A percentile compares a stretch with the other conserved stretches of the same genome.
Conservation (phyloP, 2,797 vertebrate genomes). For the Siniperca undulata region DNA sequence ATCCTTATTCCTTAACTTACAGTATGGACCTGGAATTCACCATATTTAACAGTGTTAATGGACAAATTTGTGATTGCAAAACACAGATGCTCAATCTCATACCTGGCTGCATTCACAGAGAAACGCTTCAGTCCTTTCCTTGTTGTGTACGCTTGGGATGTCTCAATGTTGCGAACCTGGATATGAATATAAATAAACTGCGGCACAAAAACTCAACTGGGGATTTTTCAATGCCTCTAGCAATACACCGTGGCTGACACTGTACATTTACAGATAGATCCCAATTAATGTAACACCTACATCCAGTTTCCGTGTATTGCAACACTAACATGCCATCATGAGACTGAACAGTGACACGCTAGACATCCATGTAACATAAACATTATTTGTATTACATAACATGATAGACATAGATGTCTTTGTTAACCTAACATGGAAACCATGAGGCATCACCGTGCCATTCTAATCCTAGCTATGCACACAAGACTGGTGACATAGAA, state of each 20-base stretch:
- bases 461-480: constrained; percentile 1
- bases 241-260: constrained; percentile 17
- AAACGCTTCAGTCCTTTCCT: constrained; percentile 30
- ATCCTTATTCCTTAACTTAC: background rate
- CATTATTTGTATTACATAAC: constrained; percentile 44
- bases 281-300: constrained; percentile 52
- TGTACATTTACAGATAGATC: constrained; percentile 42
- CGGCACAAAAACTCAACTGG: constrained; percentile 32
- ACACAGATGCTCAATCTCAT: constrained; percentile 20
- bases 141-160: constrained; percentile 43
- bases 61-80: constrained; percentile 20
- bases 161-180: constrained; percentile 61
- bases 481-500: constrained; percentile 16
- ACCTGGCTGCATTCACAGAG: constrained; percentile 12
- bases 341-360: constrained; percentile 16
- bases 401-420: constrained; percentile 26
- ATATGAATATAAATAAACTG: constrained; percentile 65
- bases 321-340: constrained; percentile 21
- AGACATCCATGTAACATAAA: constrained; percentile 30
- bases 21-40: background rate
- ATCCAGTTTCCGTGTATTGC: constrained; percentile 50
- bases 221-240: constrained; percentile 45
- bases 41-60: background rate
- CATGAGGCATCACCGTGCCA: constrained; percentile 6
- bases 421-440: constrained; percentile 36